Percentiles rank a stretch among this genome's conserved stretches.
phyloP scores from a whole-genome alignment of 1,140 invertebrate species.

The Macrocentrus cingulum region DNA sequence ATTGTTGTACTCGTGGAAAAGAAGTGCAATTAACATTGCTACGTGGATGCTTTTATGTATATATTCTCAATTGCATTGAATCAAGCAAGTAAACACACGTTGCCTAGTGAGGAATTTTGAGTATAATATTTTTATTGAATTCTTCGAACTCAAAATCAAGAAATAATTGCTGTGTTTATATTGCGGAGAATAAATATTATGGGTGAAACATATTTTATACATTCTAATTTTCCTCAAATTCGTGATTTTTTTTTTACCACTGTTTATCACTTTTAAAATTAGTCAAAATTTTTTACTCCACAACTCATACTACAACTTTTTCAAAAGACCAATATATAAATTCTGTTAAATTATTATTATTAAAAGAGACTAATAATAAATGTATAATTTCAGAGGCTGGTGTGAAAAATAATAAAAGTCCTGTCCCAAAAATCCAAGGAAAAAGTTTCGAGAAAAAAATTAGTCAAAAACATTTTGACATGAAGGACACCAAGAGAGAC shows the following conservation, averaged over 20 bases:
- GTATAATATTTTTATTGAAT: neutral
- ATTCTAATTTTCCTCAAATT: neutral
- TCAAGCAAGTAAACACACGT: neutral
- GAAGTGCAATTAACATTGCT: too few relatives aligned
- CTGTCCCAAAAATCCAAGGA: slow-evolving; percentile 23
- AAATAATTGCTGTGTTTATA: neutral
- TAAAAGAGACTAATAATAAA: slow-evolving; percentile 19
- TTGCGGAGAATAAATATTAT: neutral
- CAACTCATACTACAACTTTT: too few relatives aligned
- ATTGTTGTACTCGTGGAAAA: too few relatives aligned
- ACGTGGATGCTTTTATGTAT: too few relatives aligned
- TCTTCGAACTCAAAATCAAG: neutral
- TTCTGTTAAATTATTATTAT: neutral
- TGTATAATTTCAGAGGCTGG: slow-evolving; percentile 39
- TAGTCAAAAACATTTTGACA: slow-evolving; percentile 32
- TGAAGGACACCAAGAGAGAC: slow-evolving; percentile 53
- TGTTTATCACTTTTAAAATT: neutral
- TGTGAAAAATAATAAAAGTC: slow-evolving; percentile 15
- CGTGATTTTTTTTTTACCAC: neutral
- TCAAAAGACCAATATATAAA: too few relatives aligned
- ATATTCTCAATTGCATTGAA: too few relatives aligned
- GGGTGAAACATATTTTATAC: slow-evolving; percentile 1
- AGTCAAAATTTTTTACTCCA: too few relatives aligned
- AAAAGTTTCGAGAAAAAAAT: slow-evolving; percentile 29
- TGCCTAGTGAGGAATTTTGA: neutral